phyloP scores from a whole-genome alignment of 1,140 invertebrate species.

The Psilanteris sp. region DNA sequence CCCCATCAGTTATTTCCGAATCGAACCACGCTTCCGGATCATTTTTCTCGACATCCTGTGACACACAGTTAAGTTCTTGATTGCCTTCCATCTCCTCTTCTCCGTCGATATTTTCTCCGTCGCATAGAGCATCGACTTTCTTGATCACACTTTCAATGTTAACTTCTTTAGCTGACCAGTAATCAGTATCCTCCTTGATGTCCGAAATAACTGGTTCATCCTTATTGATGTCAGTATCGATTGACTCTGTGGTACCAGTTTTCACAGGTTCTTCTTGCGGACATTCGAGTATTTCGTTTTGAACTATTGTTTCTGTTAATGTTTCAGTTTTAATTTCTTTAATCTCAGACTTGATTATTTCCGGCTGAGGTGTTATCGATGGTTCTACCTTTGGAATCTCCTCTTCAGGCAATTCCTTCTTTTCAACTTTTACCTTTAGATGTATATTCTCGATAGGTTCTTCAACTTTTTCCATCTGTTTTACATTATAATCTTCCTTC shows the following conservation, averaged over 20 bases:
- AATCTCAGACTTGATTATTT: conserved; percentile 1
- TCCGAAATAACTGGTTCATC: conserved; percentile 79
- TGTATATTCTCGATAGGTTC: neutral
- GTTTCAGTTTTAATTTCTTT: conserved; percentile 8
- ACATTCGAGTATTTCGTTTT: conserved; percentile 8
- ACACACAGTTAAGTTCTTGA: conserved; percentile 15
- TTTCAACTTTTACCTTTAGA: conserved; percentile 30
- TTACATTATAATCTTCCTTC: too few relatives aligned
- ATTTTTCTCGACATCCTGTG: conserved; percentile 64
- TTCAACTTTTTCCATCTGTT: conserved; percentile 25
- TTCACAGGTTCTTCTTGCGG: conserved; percentile 10
- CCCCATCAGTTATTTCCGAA: conserved; percentile 75
- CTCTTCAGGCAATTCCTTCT: too few relatives aligned
- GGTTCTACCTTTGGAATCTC: conserved; percentile 6
- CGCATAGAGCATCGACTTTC: conserved; percentile 84
- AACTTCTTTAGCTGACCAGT: conserved; percentile 88
- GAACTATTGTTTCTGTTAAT: conserved; percentile 7
- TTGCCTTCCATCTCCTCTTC: conserved; percentile 66
- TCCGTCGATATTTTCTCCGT: conserved; percentile 71
- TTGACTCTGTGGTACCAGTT: too few relatives aligned
- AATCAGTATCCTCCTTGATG: conserved; percentile 86
- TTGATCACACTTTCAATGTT: conserved; percentile 90
- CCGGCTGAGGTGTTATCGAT: conserved; percentile 7
- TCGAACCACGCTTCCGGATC: conserved; percentile 73
- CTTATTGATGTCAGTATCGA: conserved; percentile 69